Evolutionary conservation across 2,113 vertebrate genomes (phyloP).

Genomic region (Dipodomys spectabilis): DNA sequence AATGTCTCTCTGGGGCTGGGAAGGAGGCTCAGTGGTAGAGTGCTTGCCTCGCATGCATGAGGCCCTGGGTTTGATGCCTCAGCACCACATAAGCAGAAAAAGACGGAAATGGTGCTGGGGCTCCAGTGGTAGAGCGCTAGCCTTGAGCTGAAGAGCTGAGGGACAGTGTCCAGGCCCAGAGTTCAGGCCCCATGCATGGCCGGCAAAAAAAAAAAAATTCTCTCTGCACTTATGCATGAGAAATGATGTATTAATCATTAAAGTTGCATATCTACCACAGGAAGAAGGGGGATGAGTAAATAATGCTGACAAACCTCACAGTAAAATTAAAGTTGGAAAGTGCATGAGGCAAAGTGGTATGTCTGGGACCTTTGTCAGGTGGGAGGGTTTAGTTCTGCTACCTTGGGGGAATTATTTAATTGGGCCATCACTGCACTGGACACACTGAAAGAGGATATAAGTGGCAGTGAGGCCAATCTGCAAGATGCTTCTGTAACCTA

Average conservation of each 20-base stretch:
- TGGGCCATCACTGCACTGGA: not conserved
- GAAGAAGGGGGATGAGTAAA: not conserved
- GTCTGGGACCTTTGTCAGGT: not conserved
- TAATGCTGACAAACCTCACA: not conserved
- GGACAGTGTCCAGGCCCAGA: no score
- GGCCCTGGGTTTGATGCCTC: no score
- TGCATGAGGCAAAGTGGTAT: not conserved
- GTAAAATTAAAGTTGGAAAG: not conserved
- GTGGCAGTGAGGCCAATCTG: not conserved
- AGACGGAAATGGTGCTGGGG: no score
- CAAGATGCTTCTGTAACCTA: conserved; percentile 8
- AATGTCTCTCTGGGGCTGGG: not conserved
- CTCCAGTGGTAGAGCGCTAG: no score
- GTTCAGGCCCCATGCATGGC: no score
- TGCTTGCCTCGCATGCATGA: no score
- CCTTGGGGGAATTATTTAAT: not conserved
- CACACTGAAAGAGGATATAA: not conserved
- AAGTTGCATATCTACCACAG: not conserved
- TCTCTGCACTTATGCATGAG: not conserved
- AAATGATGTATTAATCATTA: not conserved
- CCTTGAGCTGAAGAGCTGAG: no score
- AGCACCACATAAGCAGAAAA: no score
- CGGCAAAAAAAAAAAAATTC: no score
- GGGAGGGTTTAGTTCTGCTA: not conserved
- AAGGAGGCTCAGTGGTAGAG: no score